Conservation (phyloP, 2,113 vertebrate genomes). For the Odontophorus gujanensis region DNA sequence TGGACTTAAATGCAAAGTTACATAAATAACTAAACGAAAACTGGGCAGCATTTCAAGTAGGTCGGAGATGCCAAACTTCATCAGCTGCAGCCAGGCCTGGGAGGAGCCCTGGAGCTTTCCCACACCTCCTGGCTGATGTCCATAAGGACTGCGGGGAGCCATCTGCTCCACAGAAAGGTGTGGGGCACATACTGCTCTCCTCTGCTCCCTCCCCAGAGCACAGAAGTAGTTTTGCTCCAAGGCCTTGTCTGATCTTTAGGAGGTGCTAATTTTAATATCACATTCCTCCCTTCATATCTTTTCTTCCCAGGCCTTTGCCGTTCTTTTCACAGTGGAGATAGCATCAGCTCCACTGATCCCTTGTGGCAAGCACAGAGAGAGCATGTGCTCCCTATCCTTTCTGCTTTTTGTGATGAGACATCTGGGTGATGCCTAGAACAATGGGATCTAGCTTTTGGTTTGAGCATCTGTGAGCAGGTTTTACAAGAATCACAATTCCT, state of each 20-base stretch:
- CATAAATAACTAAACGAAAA: background rate
- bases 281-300: background rate
- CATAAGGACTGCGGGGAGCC: background rate
- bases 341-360: background rate
- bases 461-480: background rate
- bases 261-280: slow-evolving; percentile 16
- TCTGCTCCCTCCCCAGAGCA: background rate
- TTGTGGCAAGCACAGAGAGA: fast-evolving
- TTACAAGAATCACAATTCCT: fast-evolving
- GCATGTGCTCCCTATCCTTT: fast-evolving
- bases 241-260: background rate
- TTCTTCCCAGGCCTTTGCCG: background rate
- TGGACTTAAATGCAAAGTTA: background rate
- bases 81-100: slow-evolving; percentile 10
- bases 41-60: background rate
- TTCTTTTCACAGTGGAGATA: background rate
- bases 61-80: background rate
- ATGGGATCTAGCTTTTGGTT: background rate
- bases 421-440: background rate
- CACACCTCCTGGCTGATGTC: background rate
- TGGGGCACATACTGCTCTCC: background rate
- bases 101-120: background rate
- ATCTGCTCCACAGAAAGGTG: background rate
- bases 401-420: background rate
- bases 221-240: background rate